phyloP scores from a whole-genome alignment of 1,140 invertebrate species.

The Heterodera carotae region DNA sequence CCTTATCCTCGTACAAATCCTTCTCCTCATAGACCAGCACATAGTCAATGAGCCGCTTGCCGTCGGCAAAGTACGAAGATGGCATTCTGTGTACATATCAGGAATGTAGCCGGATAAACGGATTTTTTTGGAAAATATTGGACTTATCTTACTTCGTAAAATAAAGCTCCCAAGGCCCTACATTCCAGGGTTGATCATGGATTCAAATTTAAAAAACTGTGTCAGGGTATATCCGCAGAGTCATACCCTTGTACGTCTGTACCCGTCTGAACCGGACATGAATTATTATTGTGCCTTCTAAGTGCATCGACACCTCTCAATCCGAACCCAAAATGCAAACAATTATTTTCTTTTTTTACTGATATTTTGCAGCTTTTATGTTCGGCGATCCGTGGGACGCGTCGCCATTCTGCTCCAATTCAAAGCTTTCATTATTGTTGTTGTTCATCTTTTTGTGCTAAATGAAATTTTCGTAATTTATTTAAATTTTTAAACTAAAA shows the following conservation, averaged over 20 bases:
- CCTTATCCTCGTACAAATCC: slow-evolving; percentile 21
- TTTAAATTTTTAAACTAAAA: not conserved
- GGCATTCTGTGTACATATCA: not conserved
- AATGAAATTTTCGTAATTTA: not conserved
- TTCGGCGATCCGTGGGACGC: not conserved
- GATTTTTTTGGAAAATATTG: not conserved
- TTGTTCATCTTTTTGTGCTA: not conserved
- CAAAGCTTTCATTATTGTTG: not conserved
- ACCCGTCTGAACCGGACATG: too few relatives aligned
- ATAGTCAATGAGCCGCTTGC: slow-evolving; percentile 58
- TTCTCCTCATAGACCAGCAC: slow-evolving; percentile 58
- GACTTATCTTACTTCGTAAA: too few relatives aligned
- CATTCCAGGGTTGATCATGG: too few relatives aligned
- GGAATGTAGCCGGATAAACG: too few relatives aligned
- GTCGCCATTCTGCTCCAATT: not conserved
- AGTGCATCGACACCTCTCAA: too few relatives aligned
- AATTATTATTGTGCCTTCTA: too few relatives aligned
- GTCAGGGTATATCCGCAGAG: too few relatives aligned
- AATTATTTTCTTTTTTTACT: not conserved
- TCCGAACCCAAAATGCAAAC: too few relatives aligned
- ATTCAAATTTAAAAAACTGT: not conserved
- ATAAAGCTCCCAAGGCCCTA: too few relatives aligned
- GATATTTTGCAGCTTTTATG: not conserved
- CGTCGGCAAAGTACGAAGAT: slow-evolving; percentile 50
- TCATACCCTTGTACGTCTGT: too few relatives aligned